Evolutionary conservation across 2,888 invertebrate species (phyloP).

Genomic region (Pocota personata): DNA sequence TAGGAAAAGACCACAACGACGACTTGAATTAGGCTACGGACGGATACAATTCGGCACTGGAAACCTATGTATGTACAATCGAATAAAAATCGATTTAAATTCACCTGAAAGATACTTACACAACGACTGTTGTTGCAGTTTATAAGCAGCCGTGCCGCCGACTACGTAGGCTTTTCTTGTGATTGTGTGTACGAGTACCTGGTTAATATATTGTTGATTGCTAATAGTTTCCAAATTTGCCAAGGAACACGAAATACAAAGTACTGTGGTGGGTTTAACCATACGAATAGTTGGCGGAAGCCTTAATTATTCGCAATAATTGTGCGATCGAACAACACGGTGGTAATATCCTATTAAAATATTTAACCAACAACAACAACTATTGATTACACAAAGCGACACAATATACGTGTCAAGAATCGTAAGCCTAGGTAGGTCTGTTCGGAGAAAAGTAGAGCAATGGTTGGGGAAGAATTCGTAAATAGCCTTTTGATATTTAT

Average conservation of each 20-base stretch:
- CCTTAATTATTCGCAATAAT: conserved; percentile 49
- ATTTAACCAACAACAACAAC: conserved; percentile 1
- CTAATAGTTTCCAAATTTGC: conserved; percentile 27
- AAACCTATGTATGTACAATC: conserved; percentile 38
- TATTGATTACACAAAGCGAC: conserved; percentile 50
- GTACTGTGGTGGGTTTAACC: not conserved
- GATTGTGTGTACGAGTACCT: not conserved
- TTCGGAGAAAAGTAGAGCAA: conserved; percentile 40
- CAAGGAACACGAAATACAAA: conserved; percentile 34
- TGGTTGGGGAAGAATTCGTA: conserved; percentile 58
- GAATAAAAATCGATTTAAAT: conserved; percentile 67
- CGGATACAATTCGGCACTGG: conserved; percentile 26
- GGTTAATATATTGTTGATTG: conserved; percentile 28
- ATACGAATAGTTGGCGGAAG: conserved; percentile 16
- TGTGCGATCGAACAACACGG: too few relatives aligned
- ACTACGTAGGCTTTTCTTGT: conserved; percentile 9
- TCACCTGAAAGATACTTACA: conserved; percentile 61
- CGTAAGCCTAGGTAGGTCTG: conserved; percentile 8
- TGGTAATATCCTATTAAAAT: conserved; percentile 38
- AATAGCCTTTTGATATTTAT: conserved; percentile 39
- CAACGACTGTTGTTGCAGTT: conserved; percentile 5
- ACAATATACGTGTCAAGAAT: conserved; percentile 63
- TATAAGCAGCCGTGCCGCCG: not conserved
- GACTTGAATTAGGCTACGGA: conserved; percentile 56
- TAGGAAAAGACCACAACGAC: conserved; percentile 62